Evolutionary conservation across 2,888 invertebrate genomes (phyloP).

Genomic region (Acleris literana): DNA sequence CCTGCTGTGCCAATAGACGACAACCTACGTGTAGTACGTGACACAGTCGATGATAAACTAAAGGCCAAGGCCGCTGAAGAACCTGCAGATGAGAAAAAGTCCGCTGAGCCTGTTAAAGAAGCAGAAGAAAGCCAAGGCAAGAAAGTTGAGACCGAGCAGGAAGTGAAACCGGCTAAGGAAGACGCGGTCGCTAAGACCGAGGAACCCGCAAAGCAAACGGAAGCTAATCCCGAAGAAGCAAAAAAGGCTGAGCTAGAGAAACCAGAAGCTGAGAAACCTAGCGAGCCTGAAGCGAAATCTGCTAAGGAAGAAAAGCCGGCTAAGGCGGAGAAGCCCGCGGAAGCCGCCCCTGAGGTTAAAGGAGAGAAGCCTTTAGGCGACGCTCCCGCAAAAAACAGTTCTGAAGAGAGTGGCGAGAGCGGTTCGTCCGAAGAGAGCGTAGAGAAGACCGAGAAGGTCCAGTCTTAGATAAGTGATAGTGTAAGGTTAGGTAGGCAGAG

Average conservation of each 20-base stretch:
- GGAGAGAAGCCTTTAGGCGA: constrained; percentile 52
- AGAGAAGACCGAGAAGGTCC: constrained; percentile 53
- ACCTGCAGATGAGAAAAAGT: constrained; percentile 40
- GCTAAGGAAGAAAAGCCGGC: constrained; percentile 42
- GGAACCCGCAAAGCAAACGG: constrained; percentile 28
- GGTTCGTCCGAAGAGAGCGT: constrained; percentile 60
- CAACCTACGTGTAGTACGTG: constrained; percentile 65
- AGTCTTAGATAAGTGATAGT: constrained; percentile 62
- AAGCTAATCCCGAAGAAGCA: constrained; percentile 37
- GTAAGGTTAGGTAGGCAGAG: constrained; percentile 45
- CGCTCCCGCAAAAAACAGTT: constrained; percentile 51
- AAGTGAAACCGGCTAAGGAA: constrained; percentile 32
- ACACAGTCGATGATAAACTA: constrained; percentile 64
- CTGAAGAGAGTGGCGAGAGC: constrained; percentile 61
- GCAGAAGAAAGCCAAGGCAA: constrained; percentile 16
- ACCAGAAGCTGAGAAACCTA: constrained; percentile 40
- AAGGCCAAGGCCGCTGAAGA: constrained; percentile 43
- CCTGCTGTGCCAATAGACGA: constrained; percentile 51
- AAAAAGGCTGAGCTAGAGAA: constrained; percentile 38
- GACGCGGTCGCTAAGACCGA: constrained; percentile 36
- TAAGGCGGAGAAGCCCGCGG: constrained; percentile 39
- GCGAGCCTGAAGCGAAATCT: constrained; percentile 38
- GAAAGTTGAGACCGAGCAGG: constrained; percentile 27
- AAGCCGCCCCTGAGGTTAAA: constrained; percentile 40
- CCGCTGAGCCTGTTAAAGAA: constrained; percentile 36